Conservation (phyloP, 2,113 vertebrate species). For the Callopanchax toddi region DNA sequence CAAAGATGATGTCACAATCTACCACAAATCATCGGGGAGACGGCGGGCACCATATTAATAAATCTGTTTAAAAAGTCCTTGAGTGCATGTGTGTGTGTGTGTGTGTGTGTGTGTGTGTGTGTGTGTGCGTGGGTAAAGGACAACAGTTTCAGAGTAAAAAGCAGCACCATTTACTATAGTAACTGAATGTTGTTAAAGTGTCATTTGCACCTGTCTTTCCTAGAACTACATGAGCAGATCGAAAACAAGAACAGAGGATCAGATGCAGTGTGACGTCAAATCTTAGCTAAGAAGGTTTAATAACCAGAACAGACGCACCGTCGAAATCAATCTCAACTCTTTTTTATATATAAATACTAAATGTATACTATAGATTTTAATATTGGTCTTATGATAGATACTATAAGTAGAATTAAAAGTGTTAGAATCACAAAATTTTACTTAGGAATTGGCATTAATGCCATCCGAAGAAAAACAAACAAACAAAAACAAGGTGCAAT, state of each 20-base stretch:
- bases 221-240: constrained; percentile 71
- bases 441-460: constrained; percentile 35
- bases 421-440: constrained; percentile 54
- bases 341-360: constrained; percentile 45
- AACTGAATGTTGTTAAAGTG: constrained; percentile 82
- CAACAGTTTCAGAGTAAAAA: constrained; percentile 83
- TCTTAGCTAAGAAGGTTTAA: constrained; percentile 42
- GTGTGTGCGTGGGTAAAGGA: constrained; percentile 76
- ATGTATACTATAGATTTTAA: constrained; percentile 53
- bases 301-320: constrained; percentile 38
- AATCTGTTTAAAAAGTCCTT: constrained; percentile 81
- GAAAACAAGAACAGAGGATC: constrained; percentile 56
- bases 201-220: constrained; percentile 81
- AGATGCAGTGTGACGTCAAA: constrained; percentile 43
- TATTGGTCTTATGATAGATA: constrained; percentile 53
- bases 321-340: constrained; percentile 45
- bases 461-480: constrained; percentile 41
- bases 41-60: constrained; percentile 73
- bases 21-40: constrained; percentile 67
- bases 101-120: constrained; percentile 51
- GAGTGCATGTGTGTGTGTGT: constrained; percentile 57
- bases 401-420: constrained; percentile 58
- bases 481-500: constrained; percentile 55
- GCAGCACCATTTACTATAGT: constrained; percentile 85
- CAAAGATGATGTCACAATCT: constrained; percentile 73